Conservation (phyloP, 2,113 vertebrate species). For the Riparia riparia region DNA sequence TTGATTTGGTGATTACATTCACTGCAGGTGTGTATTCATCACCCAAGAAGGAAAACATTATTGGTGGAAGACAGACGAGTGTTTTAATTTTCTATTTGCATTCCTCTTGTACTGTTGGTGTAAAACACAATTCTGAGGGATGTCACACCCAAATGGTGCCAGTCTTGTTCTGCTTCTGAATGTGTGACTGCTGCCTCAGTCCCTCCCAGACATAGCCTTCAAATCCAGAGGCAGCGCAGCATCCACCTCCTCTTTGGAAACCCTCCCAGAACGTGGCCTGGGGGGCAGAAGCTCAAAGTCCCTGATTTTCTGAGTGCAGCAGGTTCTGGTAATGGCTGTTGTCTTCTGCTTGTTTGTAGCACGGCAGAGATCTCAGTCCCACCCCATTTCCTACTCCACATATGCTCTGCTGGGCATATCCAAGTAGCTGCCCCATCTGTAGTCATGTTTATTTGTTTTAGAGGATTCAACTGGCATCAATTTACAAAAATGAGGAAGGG, state of each 20-base stretch:
- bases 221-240: neutral
- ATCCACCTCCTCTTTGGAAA: neutral
- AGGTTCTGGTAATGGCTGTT: neutral
- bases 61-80: neutral
- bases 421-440: constrained; percentile 45
- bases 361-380: neutral
- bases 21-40: neutral
- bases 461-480: constrained; percentile 65
- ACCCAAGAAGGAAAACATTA: neutral
- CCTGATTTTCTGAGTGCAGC: neutral
- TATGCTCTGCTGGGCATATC: constrained; percentile 11
- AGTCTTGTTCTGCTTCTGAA: neutral
- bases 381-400: constrained; percentile 2
- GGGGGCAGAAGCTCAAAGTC: neutral
- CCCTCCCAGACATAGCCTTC: neutral
- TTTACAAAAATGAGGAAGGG: constrained; percentile 70
- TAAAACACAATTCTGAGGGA: neutral
- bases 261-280: neutral
- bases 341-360: neutral
- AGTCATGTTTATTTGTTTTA: constrained; percentile 67
- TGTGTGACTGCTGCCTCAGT: neutral
- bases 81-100: neutral
- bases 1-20: neutral
- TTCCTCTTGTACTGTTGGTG: neutral
- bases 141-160: neutral